Conservation (phyloP, 2,797 vertebrate species). For the Phyllotis vaccarum region DNA sequence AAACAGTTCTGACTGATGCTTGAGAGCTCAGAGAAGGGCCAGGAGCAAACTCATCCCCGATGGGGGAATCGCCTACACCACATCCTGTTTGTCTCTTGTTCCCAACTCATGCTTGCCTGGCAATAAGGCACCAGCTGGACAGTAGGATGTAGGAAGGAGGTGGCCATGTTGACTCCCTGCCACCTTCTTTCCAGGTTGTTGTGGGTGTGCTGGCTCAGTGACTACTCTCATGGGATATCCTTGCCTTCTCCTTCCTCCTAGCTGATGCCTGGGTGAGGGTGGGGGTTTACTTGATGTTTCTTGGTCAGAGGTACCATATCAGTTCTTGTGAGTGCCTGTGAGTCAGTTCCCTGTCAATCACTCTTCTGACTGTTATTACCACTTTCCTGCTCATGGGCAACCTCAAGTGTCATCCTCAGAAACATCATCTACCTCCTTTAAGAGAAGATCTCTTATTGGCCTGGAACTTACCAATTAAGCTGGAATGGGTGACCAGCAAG, state of each 20-base stretch:
- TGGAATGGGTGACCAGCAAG: not conserved
- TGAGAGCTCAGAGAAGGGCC: not conserved
- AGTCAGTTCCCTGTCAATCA: not conserved
- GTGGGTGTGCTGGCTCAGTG: not conserved
- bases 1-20: not conserved
- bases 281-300: not conserved
- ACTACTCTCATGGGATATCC: not conserved
- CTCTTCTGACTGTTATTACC: not conserved
- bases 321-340: not conserved
- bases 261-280: not conserved
- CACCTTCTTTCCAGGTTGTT: not conserved
- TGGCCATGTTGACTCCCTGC: not conserved
- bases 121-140: not conserved
- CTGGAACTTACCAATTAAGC: not conserved
- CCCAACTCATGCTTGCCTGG: accelerated
- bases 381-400: not conserved
- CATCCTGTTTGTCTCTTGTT: not conserved
- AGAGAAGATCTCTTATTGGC: not conserved
- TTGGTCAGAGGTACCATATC: not conserved
- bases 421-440: not conserved
- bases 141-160: not conserved
- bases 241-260: not conserved
- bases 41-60: not conserved
- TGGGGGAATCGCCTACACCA: not conserved
- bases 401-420: not conserved